Evolutionary conservation across 92 coral and sea anemone species (phyloP).

Genomic region (Siderastrea siderea): DNA sequence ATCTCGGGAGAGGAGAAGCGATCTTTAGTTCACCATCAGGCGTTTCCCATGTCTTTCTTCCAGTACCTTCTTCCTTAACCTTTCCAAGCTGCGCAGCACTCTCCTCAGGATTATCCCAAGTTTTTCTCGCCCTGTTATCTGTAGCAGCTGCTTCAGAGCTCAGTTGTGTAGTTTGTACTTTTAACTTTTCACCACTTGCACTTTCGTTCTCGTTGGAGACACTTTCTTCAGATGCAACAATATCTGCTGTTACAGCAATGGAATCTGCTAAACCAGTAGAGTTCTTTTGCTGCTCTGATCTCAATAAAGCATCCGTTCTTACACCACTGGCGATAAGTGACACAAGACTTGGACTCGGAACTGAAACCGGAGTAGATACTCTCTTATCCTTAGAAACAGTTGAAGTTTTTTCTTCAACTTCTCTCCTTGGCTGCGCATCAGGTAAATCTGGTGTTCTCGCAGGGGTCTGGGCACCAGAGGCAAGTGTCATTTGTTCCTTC

Average conservation of each 20-base stretch:
- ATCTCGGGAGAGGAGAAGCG: slow-evolving; percentile 70
- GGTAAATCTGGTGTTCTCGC: neutral
- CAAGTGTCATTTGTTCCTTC: slow-evolving; percentile 7
- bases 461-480: slow-evolving; percentile 28
- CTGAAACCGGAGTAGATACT: slow-evolving; percentile 18
- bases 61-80: slow-evolving; percentile 36
- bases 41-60: slow-evolving; percentile 81
- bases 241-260: slow-evolving; percentile 27
- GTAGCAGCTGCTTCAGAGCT: slow-evolving; percentile 17
- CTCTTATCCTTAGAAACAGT: neutral
- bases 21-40: slow-evolving; percentile 59
- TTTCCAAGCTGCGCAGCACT: slow-evolving; percentile 44
- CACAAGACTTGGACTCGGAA: slow-evolving; percentile 80
- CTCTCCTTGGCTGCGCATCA: neutral
- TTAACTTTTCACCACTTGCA: neutral
- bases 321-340: slow-evolving; percentile 93
- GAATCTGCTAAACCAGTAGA: slow-evolving; percentile 2
- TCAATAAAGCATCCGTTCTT: slow-evolving; percentile 75
- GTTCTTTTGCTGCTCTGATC: slow-evolving; percentile 27
- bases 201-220: neutral
- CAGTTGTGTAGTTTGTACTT: neutral
- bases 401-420: neutral
- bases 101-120: slow-evolving; percentile 58
- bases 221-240: neutral
- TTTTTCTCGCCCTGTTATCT: slow-evolving; percentile 55